These are phyloP conservation scores for Cataglyphis hispanica DNA, from an alignment of 1,140 invertebrate genomes.

Conservation along the genomic window DNA sequence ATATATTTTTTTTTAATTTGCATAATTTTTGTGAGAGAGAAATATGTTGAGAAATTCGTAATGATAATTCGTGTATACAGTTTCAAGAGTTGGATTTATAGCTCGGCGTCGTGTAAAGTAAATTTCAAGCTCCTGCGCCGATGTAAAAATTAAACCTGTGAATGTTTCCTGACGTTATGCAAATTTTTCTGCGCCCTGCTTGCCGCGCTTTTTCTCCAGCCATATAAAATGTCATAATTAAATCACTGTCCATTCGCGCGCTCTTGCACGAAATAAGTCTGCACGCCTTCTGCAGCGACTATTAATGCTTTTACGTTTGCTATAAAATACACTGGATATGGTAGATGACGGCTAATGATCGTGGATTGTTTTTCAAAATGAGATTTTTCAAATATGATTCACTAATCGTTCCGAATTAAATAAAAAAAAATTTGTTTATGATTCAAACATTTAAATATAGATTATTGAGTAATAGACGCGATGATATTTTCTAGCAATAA, in stretches of 20 bases:
- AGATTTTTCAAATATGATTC: conserved; percentile 29
- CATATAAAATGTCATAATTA: conserved; percentile 56
- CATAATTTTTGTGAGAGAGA: neutral
- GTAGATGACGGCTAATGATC: conserved; percentile 49
- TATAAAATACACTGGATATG: conserved; percentile 47
- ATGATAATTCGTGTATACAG: neutral
- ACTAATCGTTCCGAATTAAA: conserved; percentile 7
- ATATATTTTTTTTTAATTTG: neutral
- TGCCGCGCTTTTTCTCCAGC: neutral
- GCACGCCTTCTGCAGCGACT: conserved; percentile 39
- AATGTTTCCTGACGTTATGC: conserved; percentile 43
- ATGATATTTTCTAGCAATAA: neutral
- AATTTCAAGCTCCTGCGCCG: neutral
- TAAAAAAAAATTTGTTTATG: conserved; percentile 7
- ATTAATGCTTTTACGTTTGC: conserved; percentile 43
- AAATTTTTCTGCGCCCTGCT: conserved; percentile 27
- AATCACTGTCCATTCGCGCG: conserved; percentile 24
- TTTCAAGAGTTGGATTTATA: neutral
- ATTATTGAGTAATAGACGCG: neutral
- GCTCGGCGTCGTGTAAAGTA: neutral
- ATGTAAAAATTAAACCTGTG: conserved; percentile 31
- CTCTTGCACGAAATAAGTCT: conserved; percentile 45
- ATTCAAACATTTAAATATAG: conserved; percentile 17
- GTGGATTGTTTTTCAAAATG: conserved; percentile 45
- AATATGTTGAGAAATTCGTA: neutral